These are phyloP conservation scores for Crematogaster levior DNA, from an alignment of 2,888 invertebrate species.

Conservation along the genomic window DNA sequence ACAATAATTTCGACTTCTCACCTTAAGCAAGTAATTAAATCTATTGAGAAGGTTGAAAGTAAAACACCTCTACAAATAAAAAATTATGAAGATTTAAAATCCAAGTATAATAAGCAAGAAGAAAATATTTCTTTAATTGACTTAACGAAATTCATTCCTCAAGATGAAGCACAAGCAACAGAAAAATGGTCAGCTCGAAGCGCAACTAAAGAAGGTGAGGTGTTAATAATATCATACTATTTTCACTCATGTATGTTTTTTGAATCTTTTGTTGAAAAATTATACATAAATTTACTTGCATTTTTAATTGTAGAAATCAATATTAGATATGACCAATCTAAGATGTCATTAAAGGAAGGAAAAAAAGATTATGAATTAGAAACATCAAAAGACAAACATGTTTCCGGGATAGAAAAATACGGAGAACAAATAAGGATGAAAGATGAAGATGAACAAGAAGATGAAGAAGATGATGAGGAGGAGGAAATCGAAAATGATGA, in stretches of 20 bases:
- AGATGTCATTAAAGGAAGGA: conserved; percentile 49
- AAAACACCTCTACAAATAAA: conserved; percentile 55
- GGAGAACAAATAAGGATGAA: conserved; percentile 67
- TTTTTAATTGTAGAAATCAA: conserved; percentile 59
- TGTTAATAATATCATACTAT: conserved; percentile 7
- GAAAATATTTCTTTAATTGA: conserved; percentile 35
- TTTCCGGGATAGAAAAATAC: conserved; percentile 68
- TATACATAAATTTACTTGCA: conserved; percentile 11
- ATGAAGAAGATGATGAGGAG: conserved; percentile 76
- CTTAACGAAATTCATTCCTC: not conserved
- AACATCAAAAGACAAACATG: conserved; percentile 63
- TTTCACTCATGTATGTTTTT: not conserved
- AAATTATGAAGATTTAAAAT: conserved; percentile 74
- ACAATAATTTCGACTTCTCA: conserved; percentile 85
- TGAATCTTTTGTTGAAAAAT: not conserved
- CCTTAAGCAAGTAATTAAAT: conserved; percentile 59
- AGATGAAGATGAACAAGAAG: conserved; percentile 59
- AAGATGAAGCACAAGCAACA: conserved; percentile 47
- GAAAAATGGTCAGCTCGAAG: conserved; percentile 25
- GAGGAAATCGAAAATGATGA: conserved; percentile 87
- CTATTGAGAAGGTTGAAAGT: conserved; percentile 37
- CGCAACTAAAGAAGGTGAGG: conserved; percentile 44
- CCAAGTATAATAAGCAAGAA: conserved; percentile 70
- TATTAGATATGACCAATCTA: conserved; percentile 46
- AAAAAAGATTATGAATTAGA: conserved; percentile 64